Evolutionary conservation across 2,113 vertebrate species (phyloP), one percentile per base, ranked within the genome.

Genomic region (Aspiorhynchus laticeps): DNA sequence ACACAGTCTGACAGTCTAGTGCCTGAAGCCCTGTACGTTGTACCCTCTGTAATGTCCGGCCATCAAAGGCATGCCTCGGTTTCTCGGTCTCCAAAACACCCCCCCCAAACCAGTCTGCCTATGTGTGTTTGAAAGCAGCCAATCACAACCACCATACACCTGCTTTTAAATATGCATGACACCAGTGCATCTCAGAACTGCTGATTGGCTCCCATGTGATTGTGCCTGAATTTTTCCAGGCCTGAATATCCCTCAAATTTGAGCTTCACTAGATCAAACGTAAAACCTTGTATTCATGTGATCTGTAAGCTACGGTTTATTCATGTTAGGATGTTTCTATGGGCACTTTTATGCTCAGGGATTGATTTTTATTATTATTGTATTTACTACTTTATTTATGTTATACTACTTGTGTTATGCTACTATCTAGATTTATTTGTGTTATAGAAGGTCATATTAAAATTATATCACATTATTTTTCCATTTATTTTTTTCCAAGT

Each of bases 131-230:
- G 63, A 46, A 86, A 74, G 8, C 53, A 78, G 74, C 77, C 78
- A 59, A 43, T 84, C 65, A 84, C 84, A 78, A 78, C 56, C 53
- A 67, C 82, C 83, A 88, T 77, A 38, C 59, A 91, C 87, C 90
- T 88, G 86, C 81, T 83, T 91, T 92, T 87, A 93, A 93, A 94
- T 90, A 91, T 93, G 85, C 88, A 94, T 93, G 90, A 92, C 92
- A 91, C 80, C 87, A 88, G 73, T 51, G 79, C 83, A 91, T 91
- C 88, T 91, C 76, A 88, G 86, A 86, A 90, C 91, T 71, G 87
- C 91, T 94, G 93, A 95, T 94, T 94, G 91, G 90, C 84, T 94
- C 92, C 92, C 93, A 87, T 56, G 90, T 91, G 94, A 85, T 85
- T 74, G 86, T 88, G 83, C 87, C 51, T 81, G 41, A 69, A 46